These are phyloP conservation scores for Geotrypetes seraphini DNA, from an alignment of 2,797 vertebrate genomes.

Conservation along the genomic window DNA sequence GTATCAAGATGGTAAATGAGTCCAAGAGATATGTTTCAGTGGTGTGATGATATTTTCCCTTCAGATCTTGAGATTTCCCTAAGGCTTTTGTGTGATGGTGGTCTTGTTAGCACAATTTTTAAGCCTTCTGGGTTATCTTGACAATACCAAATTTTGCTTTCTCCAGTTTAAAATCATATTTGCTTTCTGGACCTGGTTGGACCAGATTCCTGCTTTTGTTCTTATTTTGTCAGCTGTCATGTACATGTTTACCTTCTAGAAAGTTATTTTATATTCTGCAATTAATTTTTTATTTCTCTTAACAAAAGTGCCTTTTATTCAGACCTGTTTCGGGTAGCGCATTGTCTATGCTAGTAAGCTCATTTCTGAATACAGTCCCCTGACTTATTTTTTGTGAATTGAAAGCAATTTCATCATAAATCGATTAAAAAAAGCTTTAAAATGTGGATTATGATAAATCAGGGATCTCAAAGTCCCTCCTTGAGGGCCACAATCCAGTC, in stretches of 20 bases:
- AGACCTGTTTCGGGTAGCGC: constrained; percentile 8
- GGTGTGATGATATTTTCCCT: constrained; percentile 13
- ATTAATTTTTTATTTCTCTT: constrained; percentile 28
- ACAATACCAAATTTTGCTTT: constrained; percentile 20
- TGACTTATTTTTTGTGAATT: constrained; percentile 6
- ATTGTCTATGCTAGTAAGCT: constrained; percentile 8
- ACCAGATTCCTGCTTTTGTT: constrained; percentile 27
- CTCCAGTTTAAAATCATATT: constrained; percentile 10
- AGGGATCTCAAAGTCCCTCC: no score
- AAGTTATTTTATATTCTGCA: constrained; percentile 27
- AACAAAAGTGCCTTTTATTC: constrained; percentile 12
- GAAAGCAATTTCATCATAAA: constrained; percentile 3
- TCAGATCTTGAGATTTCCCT: constrained; percentile 23
- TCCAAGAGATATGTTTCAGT: constrained; percentile 19
- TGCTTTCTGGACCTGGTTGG: constrained; percentile 5
- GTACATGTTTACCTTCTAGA: constrained; percentile 12
- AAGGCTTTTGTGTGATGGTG: constrained; percentile 12
- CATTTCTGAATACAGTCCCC: constrained; percentile 8
- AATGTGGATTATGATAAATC: constrained; percentile 1
- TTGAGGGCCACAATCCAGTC: no score
- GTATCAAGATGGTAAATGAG: constrained; percentile 16
- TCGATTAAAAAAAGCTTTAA: constrained; percentile 4
- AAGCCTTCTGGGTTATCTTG: constrained; percentile 19
- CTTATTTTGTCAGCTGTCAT: constrained; percentile 26
- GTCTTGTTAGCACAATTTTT: constrained; percentile 37